These are phyloP conservation scores for Drosophila elegans DNA, from an alignment of 1,140 invertebrate species.

Conservation along the genomic window DNA sequence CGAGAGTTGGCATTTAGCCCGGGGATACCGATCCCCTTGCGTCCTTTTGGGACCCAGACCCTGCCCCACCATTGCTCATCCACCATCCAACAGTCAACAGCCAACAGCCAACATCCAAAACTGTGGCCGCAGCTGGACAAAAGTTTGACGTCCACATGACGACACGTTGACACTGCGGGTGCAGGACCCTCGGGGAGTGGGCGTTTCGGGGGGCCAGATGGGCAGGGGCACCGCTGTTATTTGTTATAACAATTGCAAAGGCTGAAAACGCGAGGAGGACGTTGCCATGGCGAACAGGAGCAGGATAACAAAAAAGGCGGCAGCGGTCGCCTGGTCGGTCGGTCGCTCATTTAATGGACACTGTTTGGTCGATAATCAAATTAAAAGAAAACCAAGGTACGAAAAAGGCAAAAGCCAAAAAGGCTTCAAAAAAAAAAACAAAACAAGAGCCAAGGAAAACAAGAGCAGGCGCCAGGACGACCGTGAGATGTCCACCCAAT, in stretches of 20 bases:
- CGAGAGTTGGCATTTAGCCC: slow-evolving; percentile 30
- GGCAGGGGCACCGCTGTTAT: slow-evolving; percentile 57
- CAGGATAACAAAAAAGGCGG: slow-evolving; percentile 54
- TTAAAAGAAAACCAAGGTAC: slow-evolving; percentile 60
- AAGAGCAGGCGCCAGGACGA: slow-evolving; percentile 40
- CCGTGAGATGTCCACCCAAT: slow-evolving; percentile 45
- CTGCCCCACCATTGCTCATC: too few relatives aligned
- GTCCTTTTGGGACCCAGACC: too few relatives aligned
- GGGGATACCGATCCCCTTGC: not conserved
- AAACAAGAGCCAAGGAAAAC: not conserved
- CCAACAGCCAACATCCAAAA: slow-evolving; percentile 22
- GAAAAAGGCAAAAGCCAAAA: slow-evolving; percentile 6
- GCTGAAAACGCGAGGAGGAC: slow-evolving; percentile 57
- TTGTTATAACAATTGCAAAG: slow-evolving; percentile 79
- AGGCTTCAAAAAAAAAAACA: not conserved
- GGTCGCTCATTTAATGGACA: slow-evolving; percentile 81
- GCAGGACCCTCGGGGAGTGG: slow-evolving; percentile 30
- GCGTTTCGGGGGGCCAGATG: not conserved
- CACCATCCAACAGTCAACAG: not conserved
- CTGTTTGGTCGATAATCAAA: slow-evolving; percentile 85
- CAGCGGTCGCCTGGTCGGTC: slow-evolving; percentile 49
- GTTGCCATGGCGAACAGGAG: slow-evolving; percentile 70
- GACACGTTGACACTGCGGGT: slow-evolving; percentile 64
- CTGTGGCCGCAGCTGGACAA: slow-evolving; percentile 73
- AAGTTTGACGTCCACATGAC: slow-evolving; percentile 80